These are phyloP conservation scores for Pachyuromys duprasi DNA, from an alignment of 2,797 vertebrate species.

Conservation along the genomic window DNA sequence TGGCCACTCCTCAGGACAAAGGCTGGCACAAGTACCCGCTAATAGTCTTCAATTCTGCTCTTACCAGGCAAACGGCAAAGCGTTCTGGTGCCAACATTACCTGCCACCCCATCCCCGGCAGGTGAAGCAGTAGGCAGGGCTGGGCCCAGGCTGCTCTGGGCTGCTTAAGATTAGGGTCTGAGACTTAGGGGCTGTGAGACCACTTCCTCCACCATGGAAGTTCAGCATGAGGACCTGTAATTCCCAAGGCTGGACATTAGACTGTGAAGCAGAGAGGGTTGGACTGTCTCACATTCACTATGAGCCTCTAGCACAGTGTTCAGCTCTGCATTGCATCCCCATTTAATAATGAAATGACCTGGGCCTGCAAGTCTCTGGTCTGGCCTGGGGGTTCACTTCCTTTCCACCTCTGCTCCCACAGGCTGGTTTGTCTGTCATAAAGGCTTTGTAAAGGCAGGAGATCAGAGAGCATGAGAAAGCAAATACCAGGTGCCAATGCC, in stretches of 20 bases:
- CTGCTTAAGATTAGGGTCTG: neutral
- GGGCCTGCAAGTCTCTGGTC: neutral
- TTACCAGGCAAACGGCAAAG: slow-evolving; percentile 45
- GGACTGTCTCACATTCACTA: neutral
- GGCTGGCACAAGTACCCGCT: slow-evolving; percentile 14
- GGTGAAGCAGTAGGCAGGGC: neutral
- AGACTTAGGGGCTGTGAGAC: neutral
- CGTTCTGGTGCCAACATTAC: neutral
- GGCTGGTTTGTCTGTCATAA: slow-evolving; percentile 38
- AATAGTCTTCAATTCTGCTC: slow-evolving; percentile 6
- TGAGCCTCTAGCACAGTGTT: neutral
- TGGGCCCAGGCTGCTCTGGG: neutral
- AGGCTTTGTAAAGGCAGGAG: neutral
- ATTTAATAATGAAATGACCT: neutral
- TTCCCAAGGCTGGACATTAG: slow-evolving; percentile 15
- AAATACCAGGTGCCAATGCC: neutral
- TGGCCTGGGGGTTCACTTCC: neutral
- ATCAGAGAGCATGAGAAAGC: neutral
- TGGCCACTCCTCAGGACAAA: slow-evolving; percentile 29
- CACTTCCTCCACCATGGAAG: slow-evolving; percentile 56
- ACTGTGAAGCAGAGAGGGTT: neutral
- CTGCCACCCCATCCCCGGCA: no score
- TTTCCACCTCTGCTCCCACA: neutral
- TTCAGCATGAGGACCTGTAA: slow-evolving; percentile 18
- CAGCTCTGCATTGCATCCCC: neutral